Percentiles rank a stretch among this genome's conserved stretches.
Evolutionary conservation across 2,888 invertebrate genomes (phyloP).

Genomic region (Nemotelus nigrinus): DNA sequence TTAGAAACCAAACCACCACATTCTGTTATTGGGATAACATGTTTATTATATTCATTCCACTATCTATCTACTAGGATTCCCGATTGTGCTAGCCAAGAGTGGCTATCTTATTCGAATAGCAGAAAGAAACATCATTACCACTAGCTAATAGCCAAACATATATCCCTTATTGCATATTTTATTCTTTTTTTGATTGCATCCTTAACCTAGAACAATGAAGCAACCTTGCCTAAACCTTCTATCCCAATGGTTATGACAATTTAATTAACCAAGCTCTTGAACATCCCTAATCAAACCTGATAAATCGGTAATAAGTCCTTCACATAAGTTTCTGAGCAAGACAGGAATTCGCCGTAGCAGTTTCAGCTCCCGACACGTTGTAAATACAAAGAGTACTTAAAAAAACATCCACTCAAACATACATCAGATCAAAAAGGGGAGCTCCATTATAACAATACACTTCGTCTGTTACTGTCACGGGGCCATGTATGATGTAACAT

Average conservation of each 20-base stretch:
- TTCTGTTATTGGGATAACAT: too few relatives aligned
- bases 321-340: background rate
- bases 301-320: constrained; percentile 39
- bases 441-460: too few relatives aligned
- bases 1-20: too few relatives aligned
- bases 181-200: background rate
- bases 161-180: background rate
- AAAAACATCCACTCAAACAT: too few relatives aligned
- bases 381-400: too few relatives aligned
- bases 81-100: background rate
- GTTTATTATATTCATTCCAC: too few relatives aligned
- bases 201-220: background rate
- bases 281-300: constrained; percentile 40
- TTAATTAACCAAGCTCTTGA: constrained; percentile 39
- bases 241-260: constrained; percentile 43
- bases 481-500: too few relatives aligned
- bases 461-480: too few relatives aligned
- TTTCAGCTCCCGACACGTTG: too few relatives aligned
- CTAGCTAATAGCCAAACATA: background rate
- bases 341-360: too few relatives aligned
- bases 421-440: too few relatives aligned
- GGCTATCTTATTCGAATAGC: background rate
- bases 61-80: too few relatives aligned
- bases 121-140: background rate
- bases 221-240: background rate